A percentile compares a stretch with the other conserved stretches of the same genome.
These are phyloP conservation scores for Antitype chi DNA, from an alignment of 2,888 invertebrate genomes.

Conservation along the genomic window DNA sequence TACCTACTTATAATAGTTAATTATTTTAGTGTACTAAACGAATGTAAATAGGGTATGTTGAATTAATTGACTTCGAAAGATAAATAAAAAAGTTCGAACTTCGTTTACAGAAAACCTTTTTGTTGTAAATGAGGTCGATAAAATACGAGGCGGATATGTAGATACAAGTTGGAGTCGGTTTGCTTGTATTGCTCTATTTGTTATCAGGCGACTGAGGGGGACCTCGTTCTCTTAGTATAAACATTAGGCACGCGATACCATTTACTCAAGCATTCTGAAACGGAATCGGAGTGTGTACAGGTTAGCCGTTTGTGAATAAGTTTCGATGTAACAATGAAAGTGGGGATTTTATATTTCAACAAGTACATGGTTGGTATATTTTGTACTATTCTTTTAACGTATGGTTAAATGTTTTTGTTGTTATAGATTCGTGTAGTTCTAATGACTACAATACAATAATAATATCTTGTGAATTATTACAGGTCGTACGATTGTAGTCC, in stretches of 20 bases:
- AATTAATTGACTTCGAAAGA: constrained; percentile 51
- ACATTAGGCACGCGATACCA: constrained; percentile 57
- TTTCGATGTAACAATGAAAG: not conserved
- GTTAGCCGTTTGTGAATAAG: not conserved
- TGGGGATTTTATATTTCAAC: not conserved
- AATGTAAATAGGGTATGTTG: constrained; percentile 33
- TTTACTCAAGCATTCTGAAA: constrained; percentile 42
- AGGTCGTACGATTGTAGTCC: not conserved
- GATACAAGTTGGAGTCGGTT: constrained; percentile 49
- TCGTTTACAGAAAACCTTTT: constrained; percentile 48
- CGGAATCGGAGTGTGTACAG: constrained; percentile 1
- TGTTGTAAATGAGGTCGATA: constrained; percentile 48
- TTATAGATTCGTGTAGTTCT: not conserved
- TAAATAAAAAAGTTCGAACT: constrained; percentile 47
- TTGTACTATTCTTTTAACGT: not conserved
- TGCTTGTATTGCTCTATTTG: constrained; percentile 58
- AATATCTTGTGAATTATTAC: not conserved
- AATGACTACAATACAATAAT: constrained; percentile 3
- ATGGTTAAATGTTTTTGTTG: not conserved
- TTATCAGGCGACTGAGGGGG: constrained; percentile 48
- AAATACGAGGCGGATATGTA: constrained; percentile 47
- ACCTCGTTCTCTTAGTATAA: constrained; percentile 52
- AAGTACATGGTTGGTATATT: not conserved
- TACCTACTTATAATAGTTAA: constrained; percentile 27
- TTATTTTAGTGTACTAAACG: constrained; percentile 23